Evolutionary conservation across 2,797 vertebrate genomes (phyloP).

Genomic region (Crenuchus spilurus): DNA sequence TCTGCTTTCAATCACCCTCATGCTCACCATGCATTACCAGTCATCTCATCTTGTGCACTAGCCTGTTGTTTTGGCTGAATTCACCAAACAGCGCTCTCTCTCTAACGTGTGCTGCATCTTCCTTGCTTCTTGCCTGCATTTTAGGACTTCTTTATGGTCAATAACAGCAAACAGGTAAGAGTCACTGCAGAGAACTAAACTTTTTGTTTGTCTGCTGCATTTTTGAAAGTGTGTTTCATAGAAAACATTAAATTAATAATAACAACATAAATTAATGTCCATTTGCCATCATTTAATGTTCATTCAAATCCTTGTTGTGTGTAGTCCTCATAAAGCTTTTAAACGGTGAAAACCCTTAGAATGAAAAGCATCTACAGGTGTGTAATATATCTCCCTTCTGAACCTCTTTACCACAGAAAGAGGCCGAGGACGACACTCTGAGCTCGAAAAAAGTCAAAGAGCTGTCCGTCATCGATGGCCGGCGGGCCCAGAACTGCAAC

Average conservation of each 20-base stretch:
- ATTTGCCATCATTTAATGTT: conserved; percentile 11
- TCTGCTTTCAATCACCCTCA: conserved; percentile 45
- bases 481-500: conserved; percentile 97
- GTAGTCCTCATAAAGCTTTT: not conserved
- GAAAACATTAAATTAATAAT: no score
- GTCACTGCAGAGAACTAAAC: conserved; percentile 40
- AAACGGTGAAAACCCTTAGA: not conserved
- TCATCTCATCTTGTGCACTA: conserved; percentile 48
- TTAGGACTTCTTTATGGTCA: conserved; percentile 99
- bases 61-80: conserved; percentile 75
- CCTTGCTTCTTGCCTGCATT: conserved; percentile 94
- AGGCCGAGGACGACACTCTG: conserved; percentile 90
- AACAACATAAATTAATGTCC: conserved; percentile 19
- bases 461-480: conserved; percentile 95
- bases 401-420: conserved; percentile 72
- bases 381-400: not conserved
- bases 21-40: conserved; percentile 30
- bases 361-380: not conserved
- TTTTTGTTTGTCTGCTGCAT: conserved; percentile 21
- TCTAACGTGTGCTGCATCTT: conserved; percentile 85
- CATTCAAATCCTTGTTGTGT: not conserved
- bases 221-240: not conserved
- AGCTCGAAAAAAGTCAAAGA: conserved; percentile 96
- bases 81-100: conserved; percentile 86
- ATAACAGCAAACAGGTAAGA: conserved; percentile 89